Conservation (phyloP, 2,888 invertebrate species). For the Clitarchus hookeri region DNA sequence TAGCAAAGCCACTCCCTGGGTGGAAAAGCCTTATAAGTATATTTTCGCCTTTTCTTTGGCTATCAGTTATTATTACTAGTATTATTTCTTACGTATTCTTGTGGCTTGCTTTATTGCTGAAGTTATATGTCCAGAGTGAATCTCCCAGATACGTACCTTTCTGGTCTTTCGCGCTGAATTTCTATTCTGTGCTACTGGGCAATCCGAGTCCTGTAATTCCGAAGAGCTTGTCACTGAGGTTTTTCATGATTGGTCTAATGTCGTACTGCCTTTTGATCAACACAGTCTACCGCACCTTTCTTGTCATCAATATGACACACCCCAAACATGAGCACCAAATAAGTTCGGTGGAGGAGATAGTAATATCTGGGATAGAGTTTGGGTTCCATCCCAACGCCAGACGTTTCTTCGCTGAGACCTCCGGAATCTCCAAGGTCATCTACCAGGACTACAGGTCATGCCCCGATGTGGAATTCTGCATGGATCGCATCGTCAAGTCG, state of each 20-base stretch:
- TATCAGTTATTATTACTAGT: neutral
- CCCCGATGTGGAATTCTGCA: neutral
- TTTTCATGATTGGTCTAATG: conserved; percentile 7
- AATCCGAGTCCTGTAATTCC: neutral
- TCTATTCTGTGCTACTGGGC: neutral
- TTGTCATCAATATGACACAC: conserved; percentile 28
- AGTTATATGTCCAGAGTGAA: neutral
- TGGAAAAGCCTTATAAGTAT: neutral
- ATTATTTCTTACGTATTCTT: neutral
- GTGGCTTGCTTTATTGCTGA: neutral
- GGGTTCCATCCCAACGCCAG: conserved; percentile 25
- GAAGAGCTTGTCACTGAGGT: neutral
- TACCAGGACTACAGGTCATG: neutral
- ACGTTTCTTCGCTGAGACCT: neutral
- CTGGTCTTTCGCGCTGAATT: conserved; percentile 1
- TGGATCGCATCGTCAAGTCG: neutral
- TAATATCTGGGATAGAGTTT: conserved; percentile 24
- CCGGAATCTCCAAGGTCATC: neutral
- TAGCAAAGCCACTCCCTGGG: neutral
- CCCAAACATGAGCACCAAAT: conserved; percentile 25
- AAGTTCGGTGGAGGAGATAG: conserved; percentile 27
- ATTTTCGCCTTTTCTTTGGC: neutral
- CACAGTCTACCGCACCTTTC: conserved; percentile 30
- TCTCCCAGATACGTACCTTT: neutral
- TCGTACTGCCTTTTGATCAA: conserved; percentile 29